Evolutionary conservation across 2,797 vertebrate species (phyloP).

Genomic region (Cheracebus regulus): DNA sequence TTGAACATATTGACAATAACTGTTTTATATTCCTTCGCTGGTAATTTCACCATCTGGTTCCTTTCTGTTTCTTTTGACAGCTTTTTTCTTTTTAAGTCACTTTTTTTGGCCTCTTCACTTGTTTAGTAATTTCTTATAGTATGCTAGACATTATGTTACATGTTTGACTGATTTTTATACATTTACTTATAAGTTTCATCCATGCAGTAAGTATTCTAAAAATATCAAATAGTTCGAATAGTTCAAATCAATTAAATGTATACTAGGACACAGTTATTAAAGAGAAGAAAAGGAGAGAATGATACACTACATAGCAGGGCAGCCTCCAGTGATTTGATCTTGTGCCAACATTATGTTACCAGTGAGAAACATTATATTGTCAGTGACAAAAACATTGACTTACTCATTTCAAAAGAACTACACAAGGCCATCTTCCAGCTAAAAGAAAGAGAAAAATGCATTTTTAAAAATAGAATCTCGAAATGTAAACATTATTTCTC

Average conservation of each 20-base stretch:
- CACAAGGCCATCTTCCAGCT: not conserved
- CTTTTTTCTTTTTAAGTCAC: not conserved
- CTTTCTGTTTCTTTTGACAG: not conserved
- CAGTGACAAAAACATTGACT: not conserved
- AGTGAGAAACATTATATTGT: not conserved
- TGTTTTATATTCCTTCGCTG: slow-evolving; percentile 6
- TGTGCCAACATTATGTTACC: not conserved
- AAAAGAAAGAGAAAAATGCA: slow-evolving; percentile 20
- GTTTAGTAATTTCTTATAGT: not conserved
- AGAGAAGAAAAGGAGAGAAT: not conserved
- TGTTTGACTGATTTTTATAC: not conserved
- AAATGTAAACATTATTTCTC: not conserved
- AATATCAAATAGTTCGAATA: not conserved
- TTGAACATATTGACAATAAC: not conserved
- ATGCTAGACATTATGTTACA: not conserved
- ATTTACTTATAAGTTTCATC: not conserved
- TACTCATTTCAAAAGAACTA: not conserved
- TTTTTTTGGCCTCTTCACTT: not conserved
- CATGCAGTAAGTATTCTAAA: not conserved
- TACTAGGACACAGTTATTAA: slow-evolving; percentile 14
- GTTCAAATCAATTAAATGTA: not conserved
- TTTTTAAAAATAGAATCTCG: not conserved
- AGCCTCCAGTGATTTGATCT: not conserved
- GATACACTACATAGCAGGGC: not conserved
- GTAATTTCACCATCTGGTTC: not conserved